phyloP scores from a whole-genome alignment of 2,113 vertebrate genomes.

The Noctilio leporinus region DNA sequence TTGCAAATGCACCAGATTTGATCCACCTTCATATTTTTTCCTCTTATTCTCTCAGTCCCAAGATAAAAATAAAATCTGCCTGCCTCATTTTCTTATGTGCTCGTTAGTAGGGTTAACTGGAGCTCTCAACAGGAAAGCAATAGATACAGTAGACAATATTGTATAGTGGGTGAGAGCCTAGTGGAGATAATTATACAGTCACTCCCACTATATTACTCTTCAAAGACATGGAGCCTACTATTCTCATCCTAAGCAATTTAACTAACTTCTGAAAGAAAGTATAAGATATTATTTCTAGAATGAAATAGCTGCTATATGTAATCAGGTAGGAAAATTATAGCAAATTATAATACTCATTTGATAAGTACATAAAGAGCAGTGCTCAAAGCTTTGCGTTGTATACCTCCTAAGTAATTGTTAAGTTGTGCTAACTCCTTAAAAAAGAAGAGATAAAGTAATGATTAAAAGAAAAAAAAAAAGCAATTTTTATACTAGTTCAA shows the following conservation, averaged over 20 bases:
- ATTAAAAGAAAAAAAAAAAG: background rate
- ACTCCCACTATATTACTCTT: conserved; percentile 77
- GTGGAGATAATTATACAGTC: conserved; percentile 77
- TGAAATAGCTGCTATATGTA: conserved; percentile 76
- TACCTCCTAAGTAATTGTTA: conserved; percentile 74
- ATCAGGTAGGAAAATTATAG: conserved; percentile 77
- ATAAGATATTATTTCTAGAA: conserved; percentile 77
- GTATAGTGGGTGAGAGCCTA: conserved; percentile 72
- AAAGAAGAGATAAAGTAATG: conserved; percentile 60
- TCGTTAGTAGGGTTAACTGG: conserved; percentile 69
- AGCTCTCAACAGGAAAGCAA: conserved; percentile 67
- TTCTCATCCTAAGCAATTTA: conserved; percentile 79
- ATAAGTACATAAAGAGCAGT: conserved; percentile 75
- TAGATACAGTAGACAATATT: conserved; percentile 65
- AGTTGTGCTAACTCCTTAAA: conserved; percentile 72
- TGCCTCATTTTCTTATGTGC: conserved; percentile 57
- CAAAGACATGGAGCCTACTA: conserved; percentile 80
- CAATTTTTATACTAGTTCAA: background rate
- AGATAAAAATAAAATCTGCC: conserved; percentile 68
- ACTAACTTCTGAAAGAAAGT: conserved; percentile 63
- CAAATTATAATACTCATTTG: conserved; percentile 81
- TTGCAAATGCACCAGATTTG: conserved; percentile 19
- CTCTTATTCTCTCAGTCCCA: conserved; percentile 19
- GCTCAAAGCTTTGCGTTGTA: conserved; percentile 67
- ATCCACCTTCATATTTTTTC: conserved; percentile 47